These are phyloP conservation scores for Bufo gargarizans DNA, from an alignment of 2,113 vertebrate species.

Conservation along the genomic window DNA sequence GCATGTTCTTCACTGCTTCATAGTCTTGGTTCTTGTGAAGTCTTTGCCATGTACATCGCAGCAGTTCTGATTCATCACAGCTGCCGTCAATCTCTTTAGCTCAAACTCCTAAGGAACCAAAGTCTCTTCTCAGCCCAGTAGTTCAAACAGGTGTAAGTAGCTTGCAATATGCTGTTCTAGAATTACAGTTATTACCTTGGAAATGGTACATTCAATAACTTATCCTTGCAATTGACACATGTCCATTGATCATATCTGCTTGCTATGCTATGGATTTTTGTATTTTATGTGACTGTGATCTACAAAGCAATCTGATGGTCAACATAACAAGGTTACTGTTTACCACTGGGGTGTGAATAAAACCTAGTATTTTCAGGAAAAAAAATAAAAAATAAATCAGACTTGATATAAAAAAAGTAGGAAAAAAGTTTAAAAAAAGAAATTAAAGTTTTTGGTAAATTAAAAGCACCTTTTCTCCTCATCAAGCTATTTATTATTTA, in stretches of 20 bases:
- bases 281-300: slow-evolving; percentile 76
- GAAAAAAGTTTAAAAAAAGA: too few species aligned
- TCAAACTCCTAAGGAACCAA: slow-evolving; percentile 76
- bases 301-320: slow-evolving; percentile 67
- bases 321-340: slow-evolving; percentile 71
- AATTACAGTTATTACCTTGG: slow-evolving; percentile 76
- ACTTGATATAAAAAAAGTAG: too few species aligned
- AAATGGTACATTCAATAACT: slow-evolving; percentile 67
- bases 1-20: slow-evolving; percentile 89
- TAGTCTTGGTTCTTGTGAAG: slow-evolving; percentile 93
- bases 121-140: slow-evolving; percentile 73
- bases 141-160: slow-evolving; percentile 71
- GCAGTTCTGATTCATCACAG: slow-evolving; percentile 78
- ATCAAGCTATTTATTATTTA: too few species aligned
- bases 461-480: too few species aligned
- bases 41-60: slow-evolving; percentile 88
- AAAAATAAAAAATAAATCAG: too few species aligned
- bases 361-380: slow-evolving; percentile 77
- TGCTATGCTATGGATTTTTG: slow-evolving; percentile 76
- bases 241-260: slow-evolving; percentile 71
- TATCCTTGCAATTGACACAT: slow-evolving; percentile 70
- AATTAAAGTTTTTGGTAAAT: too few species aligned
- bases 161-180: slow-evolving; percentile 78
- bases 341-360: slow-evolving; percentile 77
- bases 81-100: slow-evolving; percentile 71